Percentiles rank a stretch among this genome's conserved stretches.
Conservation (phyloP, 2,797 vertebrate genomes). For the Leptodactylus fallax region DNA sequence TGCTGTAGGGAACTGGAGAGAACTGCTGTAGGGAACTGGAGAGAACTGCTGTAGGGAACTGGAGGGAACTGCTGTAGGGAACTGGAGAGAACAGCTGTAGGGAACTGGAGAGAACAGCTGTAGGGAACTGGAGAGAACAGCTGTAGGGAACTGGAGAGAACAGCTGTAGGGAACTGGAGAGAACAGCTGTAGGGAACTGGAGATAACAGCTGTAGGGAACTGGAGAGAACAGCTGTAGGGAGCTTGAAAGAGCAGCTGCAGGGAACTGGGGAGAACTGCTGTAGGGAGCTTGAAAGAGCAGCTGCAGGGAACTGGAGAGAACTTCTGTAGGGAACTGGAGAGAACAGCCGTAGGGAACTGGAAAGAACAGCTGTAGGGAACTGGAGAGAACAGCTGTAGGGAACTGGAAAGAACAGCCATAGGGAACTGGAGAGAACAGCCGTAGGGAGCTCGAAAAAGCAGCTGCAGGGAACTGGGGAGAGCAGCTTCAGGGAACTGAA, state of each 20-base stretch:
- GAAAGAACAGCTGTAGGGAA: background rate
- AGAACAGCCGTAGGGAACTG: background rate
- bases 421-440: too few relatives aligned
- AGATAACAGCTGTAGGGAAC: background rate
- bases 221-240: background rate
- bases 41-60: background rate
- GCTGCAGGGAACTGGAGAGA: background rate
- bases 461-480: background rate
- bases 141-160: background rate
- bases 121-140: background rate
- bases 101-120: background rate
- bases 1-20: background rate
- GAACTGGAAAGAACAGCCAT: background rate
- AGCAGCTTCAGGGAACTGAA: background rate
- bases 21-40: background rate
- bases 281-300: background rate
- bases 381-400: too few relatives aligned
- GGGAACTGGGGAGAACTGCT: background rate
- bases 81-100: background rate
- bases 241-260: background rate
- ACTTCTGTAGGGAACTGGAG: background rate
- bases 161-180: background rate
- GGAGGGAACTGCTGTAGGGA: background rate
- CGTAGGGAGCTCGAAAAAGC: too few relatives aligned
- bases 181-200: background rate